Base-by-base conservation (phyloP, 2,797 vertebrate species). In the Ctenochaetus hawaiiensis region DNA sequence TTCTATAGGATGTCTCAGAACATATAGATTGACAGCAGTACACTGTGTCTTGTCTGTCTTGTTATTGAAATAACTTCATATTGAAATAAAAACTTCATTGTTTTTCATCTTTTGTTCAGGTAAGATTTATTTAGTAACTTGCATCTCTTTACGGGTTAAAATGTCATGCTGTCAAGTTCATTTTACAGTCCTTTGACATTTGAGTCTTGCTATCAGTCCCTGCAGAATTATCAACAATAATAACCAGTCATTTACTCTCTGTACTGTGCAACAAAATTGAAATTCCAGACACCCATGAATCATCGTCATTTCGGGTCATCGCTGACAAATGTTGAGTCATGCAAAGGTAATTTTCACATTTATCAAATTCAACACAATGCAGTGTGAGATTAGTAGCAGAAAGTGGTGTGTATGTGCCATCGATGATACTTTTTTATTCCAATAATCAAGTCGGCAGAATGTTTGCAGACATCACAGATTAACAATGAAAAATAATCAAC, bases 251-350 rank as follows among this genome's bases (percentile, higher is more conserved):
- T 67, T 54, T 61, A 72, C 43, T 66, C 34, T 60, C 2, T 9
- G 30, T 16, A 56, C 41, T 37, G 53, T 63, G 48, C 8, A 51
- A 44, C 20, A 56, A 51, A 26, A 66, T 44, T 54, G 0, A 54
- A 58, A 76, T 52, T 72, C 62, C 45, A 76, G 45, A 62, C 56
- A 44, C 26, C 51, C 30, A 22, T 47, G 57, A 77, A 48, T 67
- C 67, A 75, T 45, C 1, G 2, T 43, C 20, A 49, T 54, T 52
- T 65, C 18, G 10, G 67, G 43, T 51, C 47, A 64, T 44, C 23
- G 1, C 44, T 73, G 66, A 60, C 9, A 8, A 44, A 60, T 18
- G 48, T 3, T 52, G 60, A 51, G n/a, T 67, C 49, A 45, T 39
- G 47, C 20, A 41, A 12, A 0, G 0, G 49, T 48, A 9, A n/a